Conservation (phyloP, 2,797 vertebrate species). For the Otolemur crassicaudatus region DNA sequence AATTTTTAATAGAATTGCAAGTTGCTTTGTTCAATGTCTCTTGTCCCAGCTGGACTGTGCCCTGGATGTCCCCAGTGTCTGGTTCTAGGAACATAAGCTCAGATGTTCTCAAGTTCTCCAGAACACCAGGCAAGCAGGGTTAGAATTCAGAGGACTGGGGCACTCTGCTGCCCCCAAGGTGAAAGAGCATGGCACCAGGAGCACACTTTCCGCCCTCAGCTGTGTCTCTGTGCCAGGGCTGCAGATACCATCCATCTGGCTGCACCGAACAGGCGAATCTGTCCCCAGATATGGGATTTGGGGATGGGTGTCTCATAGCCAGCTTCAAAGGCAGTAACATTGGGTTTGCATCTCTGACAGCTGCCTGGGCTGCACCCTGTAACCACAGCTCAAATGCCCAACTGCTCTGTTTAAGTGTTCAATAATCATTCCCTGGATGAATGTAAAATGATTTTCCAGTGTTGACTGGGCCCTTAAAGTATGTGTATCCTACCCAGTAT, state of each 20-base stretch:
- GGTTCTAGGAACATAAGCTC: not conserved
- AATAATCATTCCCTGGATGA: not conserved
- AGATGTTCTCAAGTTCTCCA: not conserved
- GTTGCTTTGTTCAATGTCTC: not conserved
- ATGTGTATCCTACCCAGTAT: not conserved
- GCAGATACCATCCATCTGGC: not conserved
- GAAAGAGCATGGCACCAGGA: not conserved
- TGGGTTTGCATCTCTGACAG: not conserved
- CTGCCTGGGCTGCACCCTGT: not conserved
- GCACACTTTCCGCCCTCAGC: not conserved
- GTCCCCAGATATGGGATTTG: not conserved
- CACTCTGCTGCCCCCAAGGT: too few relatives aligned
- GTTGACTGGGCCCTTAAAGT: not conserved
- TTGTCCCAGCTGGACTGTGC: not conserved
- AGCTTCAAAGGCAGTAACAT: not conserved
- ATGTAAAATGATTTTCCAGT: not conserved
- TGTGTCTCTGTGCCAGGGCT: fast-evolving
- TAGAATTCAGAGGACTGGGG: not conserved
- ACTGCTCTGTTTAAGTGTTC: not conserved
- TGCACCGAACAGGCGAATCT: not conserved
- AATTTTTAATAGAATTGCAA: not conserved
- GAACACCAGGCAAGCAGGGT: not conserved
- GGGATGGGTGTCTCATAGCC: too few relatives aligned
- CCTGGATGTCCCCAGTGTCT: not conserved
- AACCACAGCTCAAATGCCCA: too few relatives aligned